These are phyloP conservation scores for Hemiprocne comata DNA, from an alignment of 2,113 vertebrate species.

Conservation along the genomic window DNA sequence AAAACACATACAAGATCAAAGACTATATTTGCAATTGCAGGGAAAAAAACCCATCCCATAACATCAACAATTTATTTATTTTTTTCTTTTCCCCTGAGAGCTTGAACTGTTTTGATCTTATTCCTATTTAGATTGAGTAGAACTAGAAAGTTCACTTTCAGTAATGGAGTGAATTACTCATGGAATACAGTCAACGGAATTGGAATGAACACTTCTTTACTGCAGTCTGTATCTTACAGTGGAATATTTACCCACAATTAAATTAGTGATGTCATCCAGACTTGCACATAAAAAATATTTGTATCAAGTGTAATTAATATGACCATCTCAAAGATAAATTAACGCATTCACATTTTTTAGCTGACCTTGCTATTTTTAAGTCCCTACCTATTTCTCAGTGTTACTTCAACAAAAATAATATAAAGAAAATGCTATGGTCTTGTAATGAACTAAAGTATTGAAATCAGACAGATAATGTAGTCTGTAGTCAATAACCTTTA, in stretches of 20 bases:
- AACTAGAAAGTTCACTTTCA: background rate
- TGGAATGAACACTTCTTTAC: background rate
- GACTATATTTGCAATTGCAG: background rate
- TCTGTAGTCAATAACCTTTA: background rate
- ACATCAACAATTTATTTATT: background rate
- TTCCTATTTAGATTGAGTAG: rapidly evolving
- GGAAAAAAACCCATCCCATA: background rate
- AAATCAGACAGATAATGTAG: background rate
- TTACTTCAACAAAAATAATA: background rate
- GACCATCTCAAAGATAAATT: background rate
- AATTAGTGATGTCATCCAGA: background rate
- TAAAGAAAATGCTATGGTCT: background rate
- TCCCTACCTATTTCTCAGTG: background rate
- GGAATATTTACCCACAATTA: background rate
- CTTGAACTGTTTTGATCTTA: background rate
- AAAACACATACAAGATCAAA: background rate
- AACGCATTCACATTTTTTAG: background rate
- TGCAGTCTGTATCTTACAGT: background rate
- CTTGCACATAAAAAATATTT: background rate
- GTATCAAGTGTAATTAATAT: background rate
- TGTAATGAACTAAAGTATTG: background rate
- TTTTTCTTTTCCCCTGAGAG: background rate
- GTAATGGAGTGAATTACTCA: background rate
- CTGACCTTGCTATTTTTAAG: background rate
- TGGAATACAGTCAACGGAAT: background rate